phyloP scores from a whole-genome alignment of 2,888 invertebrate species.

The Drymonia ruficornis region DNA sequence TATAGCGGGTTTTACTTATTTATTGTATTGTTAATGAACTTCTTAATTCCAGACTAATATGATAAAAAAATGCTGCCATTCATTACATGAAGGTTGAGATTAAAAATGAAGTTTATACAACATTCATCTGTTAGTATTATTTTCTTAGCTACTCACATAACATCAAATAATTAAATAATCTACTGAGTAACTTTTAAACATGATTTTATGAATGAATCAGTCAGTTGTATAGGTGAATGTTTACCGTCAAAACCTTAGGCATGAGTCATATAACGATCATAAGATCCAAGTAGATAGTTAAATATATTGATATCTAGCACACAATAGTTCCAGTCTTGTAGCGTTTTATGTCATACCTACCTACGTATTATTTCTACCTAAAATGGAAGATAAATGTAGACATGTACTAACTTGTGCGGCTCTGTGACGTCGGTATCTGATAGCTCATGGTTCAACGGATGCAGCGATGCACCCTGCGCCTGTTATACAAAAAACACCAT shows the following conservation, averaged over 20 bases:
- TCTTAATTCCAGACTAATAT: too few relatives aligned
- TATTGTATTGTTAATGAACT: too few relatives aligned
- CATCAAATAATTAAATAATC: too few relatives aligned
- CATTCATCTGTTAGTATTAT: too few relatives aligned
- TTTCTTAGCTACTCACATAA: too few relatives aligned
- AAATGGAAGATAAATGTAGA: not conserved
- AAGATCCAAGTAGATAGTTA: conserved; percentile 21
- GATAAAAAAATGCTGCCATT: too few relatives aligned
- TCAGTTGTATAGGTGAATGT: too few relatives aligned
- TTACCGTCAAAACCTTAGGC: conserved; percentile 38
- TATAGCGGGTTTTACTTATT: too few relatives aligned
- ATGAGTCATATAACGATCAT: conserved; percentile 56
- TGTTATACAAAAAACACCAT: conserved; percentile 67
- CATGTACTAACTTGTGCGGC: conserved; percentile 90
- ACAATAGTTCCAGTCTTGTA: not conserved
- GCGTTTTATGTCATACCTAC: not conserved
- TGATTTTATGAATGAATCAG: too few relatives aligned
- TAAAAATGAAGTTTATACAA: too few relatives aligned
- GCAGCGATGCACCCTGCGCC: conserved; percentile 86
- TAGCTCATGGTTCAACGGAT: conserved; percentile 93
- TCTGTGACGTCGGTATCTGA: conserved; percentile 92
- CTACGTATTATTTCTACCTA: not conserved
- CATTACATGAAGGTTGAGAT: too few relatives aligned
- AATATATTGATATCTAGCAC: conserved; percentile 6
- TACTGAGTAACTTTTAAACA: too few relatives aligned